These are phyloP conservation scores for Myotis daubentonii DNA, from an alignment of 2,797 vertebrate species.

Conservation along the genomic window DNA sequence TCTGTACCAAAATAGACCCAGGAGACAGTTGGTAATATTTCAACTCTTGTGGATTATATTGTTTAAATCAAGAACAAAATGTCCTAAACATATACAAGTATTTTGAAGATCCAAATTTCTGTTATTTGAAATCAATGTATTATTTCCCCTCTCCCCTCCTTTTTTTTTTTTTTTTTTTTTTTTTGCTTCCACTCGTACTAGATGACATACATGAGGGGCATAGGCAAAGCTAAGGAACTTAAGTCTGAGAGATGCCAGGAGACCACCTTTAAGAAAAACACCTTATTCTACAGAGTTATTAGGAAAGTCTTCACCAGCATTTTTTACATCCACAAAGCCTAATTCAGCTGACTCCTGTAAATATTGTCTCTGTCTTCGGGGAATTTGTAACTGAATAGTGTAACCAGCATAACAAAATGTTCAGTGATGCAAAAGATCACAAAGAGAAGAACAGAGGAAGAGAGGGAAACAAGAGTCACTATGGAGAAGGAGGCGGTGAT, in stretches of 20 bases:
- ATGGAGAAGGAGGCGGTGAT: background rate
- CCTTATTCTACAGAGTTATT: background rate
- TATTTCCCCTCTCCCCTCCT: background rate
- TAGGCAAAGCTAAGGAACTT: background rate
- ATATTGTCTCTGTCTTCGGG: background rate
- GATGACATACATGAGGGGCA: background rate
- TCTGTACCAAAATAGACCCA: background rate
- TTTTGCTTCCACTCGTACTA: background rate
- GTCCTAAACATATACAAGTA: background rate
- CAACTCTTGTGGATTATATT: background rate
- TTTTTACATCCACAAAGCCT: background rate
- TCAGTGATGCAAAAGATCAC: background rate
- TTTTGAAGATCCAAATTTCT: conserved; percentile 18
- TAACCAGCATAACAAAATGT: background rate
- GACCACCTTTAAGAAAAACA: background rate
- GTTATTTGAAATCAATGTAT: background rate
- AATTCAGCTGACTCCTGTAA: conserved; percentile 4
- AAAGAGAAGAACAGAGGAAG: background rate
- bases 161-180: background rate
- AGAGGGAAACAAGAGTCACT: background rate
- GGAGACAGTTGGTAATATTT: background rate
- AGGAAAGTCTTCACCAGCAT: background rate
- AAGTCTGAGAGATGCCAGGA: background rate
- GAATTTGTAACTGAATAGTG: background rate
- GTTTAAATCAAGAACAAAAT: conserved; percentile 32